These are phyloP conservation scores for Anniella stebbinsi DNA, from an alignment of 2,797 vertebrate species.

Conservation along the genomic window DNA sequence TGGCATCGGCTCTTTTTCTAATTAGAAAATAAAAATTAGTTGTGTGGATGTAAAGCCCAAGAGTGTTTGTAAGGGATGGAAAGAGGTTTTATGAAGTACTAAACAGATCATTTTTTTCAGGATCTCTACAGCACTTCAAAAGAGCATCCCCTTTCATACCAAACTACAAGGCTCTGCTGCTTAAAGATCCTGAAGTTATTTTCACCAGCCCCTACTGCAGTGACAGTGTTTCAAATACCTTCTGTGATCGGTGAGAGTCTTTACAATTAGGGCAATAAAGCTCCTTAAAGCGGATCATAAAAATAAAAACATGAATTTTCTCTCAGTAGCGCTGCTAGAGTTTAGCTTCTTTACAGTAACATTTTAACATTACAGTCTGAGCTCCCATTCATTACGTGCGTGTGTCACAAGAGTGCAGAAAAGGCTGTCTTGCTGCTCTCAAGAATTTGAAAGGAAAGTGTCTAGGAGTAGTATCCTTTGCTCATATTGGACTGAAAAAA, in stretches of 20 bases:
- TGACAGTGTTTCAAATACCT: neutral
- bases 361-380: neutral
- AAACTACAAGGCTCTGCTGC: neutral
- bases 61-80: neutral
- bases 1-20: conserved; percentile 42
- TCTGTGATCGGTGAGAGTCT: conserved; percentile 1
- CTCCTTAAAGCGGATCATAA: neutral
- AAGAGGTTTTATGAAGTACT: neutral
- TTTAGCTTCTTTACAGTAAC: neutral
- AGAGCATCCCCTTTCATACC: accelerated
- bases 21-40: neutral
- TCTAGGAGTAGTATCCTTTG: neutral
- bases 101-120: neutral
- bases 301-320: conserved; percentile 24
- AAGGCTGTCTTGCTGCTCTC: neutral
- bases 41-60: conserved; percentile 26
- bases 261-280: neutral
- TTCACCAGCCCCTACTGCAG: neutral
- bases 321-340: neutral
- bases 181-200: neutral
- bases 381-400: neutral
- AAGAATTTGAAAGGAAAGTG: neutral
- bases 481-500: neutral
- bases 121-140: neutral
- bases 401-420: neutral